Conservation (phyloP, 2,797 vertebrate species). For the Glossophaga mutica region DNA sequence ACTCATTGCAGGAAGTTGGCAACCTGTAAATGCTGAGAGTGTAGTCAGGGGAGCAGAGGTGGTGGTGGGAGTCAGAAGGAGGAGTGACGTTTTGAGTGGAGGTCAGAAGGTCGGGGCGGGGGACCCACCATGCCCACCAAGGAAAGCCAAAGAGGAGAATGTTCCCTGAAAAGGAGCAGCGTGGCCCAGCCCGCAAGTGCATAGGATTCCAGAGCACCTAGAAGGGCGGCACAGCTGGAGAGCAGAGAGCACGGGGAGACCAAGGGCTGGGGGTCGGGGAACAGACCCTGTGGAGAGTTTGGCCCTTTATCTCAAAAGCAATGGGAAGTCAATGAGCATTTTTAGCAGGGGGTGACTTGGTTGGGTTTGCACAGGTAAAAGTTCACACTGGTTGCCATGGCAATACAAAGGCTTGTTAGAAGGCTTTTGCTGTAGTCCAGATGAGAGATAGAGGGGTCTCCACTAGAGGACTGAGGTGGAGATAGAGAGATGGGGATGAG, state of each 20-base stretch:
- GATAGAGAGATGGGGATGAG: not conserved
- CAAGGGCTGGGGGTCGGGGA: accelerated
- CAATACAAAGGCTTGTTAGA: not conserved
- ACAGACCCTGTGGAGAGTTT: not conserved
- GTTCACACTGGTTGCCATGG: not conserved
- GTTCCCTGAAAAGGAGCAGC: not conserved
- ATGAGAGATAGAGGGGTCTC: not conserved
- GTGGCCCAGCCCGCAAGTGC: not conserved
- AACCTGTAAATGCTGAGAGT: not conserved
- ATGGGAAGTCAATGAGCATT: not conserved
- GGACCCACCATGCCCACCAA: no score
- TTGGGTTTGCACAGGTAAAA: not conserved
- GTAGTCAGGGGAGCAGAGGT: not conserved
- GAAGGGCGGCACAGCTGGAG: not conserved
- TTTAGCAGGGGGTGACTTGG: not conserved
- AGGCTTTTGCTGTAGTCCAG: not conserved
- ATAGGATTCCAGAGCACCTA: not conserved
- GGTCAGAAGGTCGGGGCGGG: not conserved
- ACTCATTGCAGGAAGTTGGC: not conserved
- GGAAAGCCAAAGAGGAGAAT: not conserved
- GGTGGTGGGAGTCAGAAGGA: not conserved
- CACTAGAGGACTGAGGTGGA: not conserved
- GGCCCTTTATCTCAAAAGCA: not conserved
- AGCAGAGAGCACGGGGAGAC: not conserved
- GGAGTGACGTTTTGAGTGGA: not conserved